phyloP scores from a whole-genome alignment of 1,140 invertebrate genomes.

The Trinorchestia longiramus region DNA sequence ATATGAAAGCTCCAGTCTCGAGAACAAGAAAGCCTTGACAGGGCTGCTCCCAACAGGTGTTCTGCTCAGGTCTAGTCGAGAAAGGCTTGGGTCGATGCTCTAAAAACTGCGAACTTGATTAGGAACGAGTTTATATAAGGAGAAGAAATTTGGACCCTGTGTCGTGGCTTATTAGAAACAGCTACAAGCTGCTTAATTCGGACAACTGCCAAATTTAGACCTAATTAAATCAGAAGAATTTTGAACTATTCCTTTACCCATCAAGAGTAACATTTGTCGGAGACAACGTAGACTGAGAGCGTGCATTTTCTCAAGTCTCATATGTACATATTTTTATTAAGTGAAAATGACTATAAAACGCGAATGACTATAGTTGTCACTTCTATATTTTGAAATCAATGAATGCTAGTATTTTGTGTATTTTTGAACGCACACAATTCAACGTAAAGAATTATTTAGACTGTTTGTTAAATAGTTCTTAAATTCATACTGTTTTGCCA shows the following conservation, averaged over 20 bases:
- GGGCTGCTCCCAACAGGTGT: neutral
- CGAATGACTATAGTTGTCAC: neutral
- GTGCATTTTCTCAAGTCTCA: neutral
- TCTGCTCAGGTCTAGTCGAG: neutral
- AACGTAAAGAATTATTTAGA: neutral
- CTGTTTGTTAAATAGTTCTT: neutral
- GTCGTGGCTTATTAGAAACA: neutral
- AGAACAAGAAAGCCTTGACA: neutral
- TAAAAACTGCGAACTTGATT: neutral
- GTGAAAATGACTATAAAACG: neutral
- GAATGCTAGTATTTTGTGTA: neutral
- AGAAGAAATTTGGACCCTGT: neutral
- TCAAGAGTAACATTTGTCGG: neutral
- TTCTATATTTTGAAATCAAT: neutral
- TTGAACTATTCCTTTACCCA: neutral
- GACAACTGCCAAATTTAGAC: neutral
- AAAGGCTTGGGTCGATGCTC: neutral
- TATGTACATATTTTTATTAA: neutral
- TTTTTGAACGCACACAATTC: neutral
- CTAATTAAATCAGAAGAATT: slow-evolving; percentile 2
- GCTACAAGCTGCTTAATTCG: neutral
- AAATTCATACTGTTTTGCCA: neutral
- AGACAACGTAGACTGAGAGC: neutral
- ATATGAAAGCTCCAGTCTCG: neutral
- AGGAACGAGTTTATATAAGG: slow-evolving; percentile 1